These are phyloP conservation scores for Eupithecia subfuscata DNA, from an alignment of 2,888 invertebrate species.

Conservation along the genomic window DNA sequence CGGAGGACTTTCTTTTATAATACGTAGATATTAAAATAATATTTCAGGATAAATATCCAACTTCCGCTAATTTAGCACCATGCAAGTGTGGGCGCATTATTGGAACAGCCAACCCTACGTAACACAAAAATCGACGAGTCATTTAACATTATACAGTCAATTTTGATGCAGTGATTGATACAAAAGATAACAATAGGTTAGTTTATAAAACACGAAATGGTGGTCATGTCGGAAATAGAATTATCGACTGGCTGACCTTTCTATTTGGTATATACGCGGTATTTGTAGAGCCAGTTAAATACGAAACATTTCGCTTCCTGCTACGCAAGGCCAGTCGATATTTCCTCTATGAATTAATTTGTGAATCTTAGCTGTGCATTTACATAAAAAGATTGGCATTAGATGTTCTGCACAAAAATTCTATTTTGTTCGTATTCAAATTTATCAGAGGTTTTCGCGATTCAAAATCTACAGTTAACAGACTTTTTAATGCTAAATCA, in stretches of 20 bases:
- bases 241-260: constrained; percentile 61
- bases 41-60: neutral
- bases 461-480: neutral
- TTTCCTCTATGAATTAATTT: constrained; percentile 60
- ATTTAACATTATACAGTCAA: neutral
- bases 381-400: constrained; percentile 6
- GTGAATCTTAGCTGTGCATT: constrained; percentile 25
- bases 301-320: constrained; percentile 61
- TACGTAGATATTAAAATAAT: neutral
- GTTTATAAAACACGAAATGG: constrained; percentile 24
- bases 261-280: constrained; percentile 53
- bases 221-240: constrained; percentile 58
- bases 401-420: neutral
- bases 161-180: neutral
- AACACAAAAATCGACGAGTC: neutral
- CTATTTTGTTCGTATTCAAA: neutral
- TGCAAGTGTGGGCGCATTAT: no score
- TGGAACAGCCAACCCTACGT: neutral
- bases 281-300: constrained; percentile 52
- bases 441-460: neutral
- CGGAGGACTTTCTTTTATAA: no score
- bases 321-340: constrained; percentile 55
- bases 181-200: constrained; percentile 16
- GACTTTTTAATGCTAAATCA: neutral
- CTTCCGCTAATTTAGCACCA: neutral